Evolutionary conservation across 2,888 invertebrate genomes (phyloP).

Genomic region (Dione vanillae): DNA sequence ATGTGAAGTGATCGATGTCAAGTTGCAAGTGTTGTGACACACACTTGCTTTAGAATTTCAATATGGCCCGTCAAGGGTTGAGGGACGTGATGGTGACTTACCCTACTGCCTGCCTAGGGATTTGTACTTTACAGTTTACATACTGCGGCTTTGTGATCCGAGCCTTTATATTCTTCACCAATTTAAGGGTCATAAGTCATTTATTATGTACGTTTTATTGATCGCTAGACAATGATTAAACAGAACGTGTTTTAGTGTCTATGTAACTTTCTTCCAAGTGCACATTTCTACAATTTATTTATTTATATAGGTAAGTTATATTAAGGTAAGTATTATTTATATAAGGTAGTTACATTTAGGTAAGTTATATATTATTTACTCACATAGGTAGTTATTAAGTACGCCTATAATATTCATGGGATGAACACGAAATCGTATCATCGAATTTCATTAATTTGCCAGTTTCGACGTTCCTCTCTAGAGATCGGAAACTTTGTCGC

Average conservation of each 20-base stretch:
- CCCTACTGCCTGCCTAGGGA: slow-evolving; percentile 55
- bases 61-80: slow-evolving; percentile 56
- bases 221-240: neutral
- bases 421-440: neutral
- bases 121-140: slow-evolving; percentile 53
- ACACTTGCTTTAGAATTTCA: slow-evolving; percentile 59
- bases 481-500: slow-evolving; percentile 66
- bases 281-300: neutral
- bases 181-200: slow-evolving; percentile 22
- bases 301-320: no score
- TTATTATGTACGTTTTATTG: slow-evolving; percentile 23
- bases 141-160: slow-evolving; percentile 42
- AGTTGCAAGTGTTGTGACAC: slow-evolving; percentile 42
- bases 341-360: no score
- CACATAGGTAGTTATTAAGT: neutral
- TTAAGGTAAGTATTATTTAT: no score
- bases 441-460: slow-evolving; percentile 44
- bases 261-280: neutral
- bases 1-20: slow-evolving; percentile 40
- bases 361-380: neutral
- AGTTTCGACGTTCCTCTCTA: slow-evolving; percentile 52
- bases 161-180: slow-evolving; percentile 26
- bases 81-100: slow-evolving; percentile 49
- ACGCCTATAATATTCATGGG: neutral
- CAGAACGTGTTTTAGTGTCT: neutral